A percentile compares a stretch with the other conserved stretches of the same genome.
phyloP scores from a whole-genome alignment of 2,888 invertebrate genomes.

The Girardia tigrina region DNA sequence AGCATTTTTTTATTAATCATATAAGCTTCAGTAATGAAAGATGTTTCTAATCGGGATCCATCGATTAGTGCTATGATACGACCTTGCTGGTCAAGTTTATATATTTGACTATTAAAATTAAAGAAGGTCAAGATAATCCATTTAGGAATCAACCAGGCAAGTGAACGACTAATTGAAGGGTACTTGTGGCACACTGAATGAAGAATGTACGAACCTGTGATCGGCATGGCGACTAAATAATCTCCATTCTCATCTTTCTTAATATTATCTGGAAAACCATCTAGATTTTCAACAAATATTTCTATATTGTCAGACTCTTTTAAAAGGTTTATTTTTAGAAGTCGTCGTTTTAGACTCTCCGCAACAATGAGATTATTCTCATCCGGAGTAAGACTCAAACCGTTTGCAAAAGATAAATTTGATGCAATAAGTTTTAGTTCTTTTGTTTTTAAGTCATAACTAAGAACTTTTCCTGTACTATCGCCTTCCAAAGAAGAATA shows the following conservation, averaged over 20 bases:
- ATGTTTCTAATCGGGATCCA: not conserved
- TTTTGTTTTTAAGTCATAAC: not conserved
- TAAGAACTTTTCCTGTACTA: not conserved
- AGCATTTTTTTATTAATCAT: not conserved
- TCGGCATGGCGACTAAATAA: not conserved
- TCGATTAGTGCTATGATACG: not conserved
- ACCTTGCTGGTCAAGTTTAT: not conserved
- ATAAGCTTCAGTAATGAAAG: not conserved
- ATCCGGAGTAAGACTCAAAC: not conserved
- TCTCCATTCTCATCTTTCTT: not conserved
- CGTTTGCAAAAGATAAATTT: not conserved
- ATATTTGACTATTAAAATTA: not conserved
- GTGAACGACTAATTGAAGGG: not conserved
- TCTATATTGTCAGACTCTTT: not conserved
- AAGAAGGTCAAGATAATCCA: not conserved
- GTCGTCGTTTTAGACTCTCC: not conserved
- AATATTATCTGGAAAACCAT: not conserved
- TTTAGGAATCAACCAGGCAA: not conserved
- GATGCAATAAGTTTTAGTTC: not conserved
- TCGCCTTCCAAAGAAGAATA: constrained; percentile 7
- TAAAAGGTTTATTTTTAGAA: not conserved
- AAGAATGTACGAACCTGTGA: not conserved
- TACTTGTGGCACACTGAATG: too few species aligned
- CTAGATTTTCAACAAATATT: not conserved
- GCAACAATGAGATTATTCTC: not conserved